phyloP scores from a whole-genome alignment of 2,113 vertebrate genomes.

The Paracanthobrama guichenoti region DNA sequence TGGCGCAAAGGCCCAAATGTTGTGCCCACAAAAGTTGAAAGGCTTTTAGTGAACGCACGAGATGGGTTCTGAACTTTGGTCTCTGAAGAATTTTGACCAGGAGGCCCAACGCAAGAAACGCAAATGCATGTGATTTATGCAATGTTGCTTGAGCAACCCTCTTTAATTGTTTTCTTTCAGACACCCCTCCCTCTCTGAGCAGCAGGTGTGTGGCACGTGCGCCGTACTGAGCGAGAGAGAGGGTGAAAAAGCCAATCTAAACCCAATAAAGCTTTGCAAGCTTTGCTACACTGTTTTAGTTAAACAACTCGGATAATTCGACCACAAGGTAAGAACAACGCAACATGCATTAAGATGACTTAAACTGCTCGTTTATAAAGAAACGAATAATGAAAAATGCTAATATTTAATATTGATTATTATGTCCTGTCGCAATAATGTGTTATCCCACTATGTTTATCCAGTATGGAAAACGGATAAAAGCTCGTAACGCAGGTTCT shows the following conservation, averaged over 20 bases:
- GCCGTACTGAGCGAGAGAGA: constrained; percentile 15
- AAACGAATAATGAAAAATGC: neutral
- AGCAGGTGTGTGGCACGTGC: constrained; percentile 75
- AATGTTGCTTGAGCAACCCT: constrained; percentile 27
- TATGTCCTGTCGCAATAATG: neutral
- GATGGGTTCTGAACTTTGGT: neutral
- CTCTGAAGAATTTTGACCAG: constrained; percentile 12
- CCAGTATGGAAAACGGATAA: neutral
- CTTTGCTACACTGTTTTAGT: constrained; percentile 42
- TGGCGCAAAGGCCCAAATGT: constrained; percentile 37
- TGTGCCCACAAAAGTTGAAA: constrained; percentile 34
- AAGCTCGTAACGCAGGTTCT: neutral
- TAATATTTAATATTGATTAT: neutral
- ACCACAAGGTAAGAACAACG: constrained; percentile 43
- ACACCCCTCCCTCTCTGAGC: constrained; percentile 55
- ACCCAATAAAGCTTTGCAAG: constrained; percentile 25
- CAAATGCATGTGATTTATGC: constrained; percentile 40
- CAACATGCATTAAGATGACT: neutral
- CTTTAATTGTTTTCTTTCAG: constrained; percentile 26
- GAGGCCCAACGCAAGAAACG: constrained; percentile 16
- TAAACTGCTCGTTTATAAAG: neutral
- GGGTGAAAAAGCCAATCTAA: constrained; percentile 43
- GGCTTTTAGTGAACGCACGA: constrained; percentile 12
- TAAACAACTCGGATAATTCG: constrained; percentile 41
- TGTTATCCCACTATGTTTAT: neutral